Conservation (phyloP, 92 coral and sea anemone genomes). For the Paramuricea clavata region DNA sequence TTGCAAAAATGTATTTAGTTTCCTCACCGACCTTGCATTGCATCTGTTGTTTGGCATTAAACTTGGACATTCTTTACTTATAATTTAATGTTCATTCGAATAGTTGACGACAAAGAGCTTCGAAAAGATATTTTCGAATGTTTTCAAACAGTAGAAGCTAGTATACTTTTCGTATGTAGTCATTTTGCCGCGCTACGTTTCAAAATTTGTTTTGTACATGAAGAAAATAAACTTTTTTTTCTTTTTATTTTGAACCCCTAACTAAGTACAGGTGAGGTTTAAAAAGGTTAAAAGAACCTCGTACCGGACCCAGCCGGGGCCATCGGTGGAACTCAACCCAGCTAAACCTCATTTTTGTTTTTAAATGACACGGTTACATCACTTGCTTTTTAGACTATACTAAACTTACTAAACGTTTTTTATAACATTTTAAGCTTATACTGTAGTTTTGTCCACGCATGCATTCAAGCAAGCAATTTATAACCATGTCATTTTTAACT, state of each 20-base stretch:
- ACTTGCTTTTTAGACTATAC: background rate
- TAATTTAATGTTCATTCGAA: background rate
- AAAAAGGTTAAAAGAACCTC: constrained; percentile 5
- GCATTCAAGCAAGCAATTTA: background rate
- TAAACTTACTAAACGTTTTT: background rate
- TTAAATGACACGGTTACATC: background rate
- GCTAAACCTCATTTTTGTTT: background rate
- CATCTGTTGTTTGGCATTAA: background rate
- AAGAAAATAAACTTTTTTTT: background rate
- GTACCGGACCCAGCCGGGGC: constrained; percentile 30
- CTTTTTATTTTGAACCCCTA: background rate
- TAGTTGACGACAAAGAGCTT: background rate
- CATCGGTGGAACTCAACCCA: constrained; percentile 26
- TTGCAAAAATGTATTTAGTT: background rate
- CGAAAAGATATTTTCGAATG: background rate
- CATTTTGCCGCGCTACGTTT: too few species aligned
- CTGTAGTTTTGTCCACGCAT: background rate
- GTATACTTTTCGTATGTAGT: background rate
- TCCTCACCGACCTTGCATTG: background rate
- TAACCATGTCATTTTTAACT: constrained; percentile 1
- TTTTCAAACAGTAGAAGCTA: background rate
- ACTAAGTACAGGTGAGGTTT: constrained; percentile 8
- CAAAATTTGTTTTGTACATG: background rate
- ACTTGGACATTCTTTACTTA: too few species aligned
- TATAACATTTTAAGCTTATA: background rate